These are phyloP conservation scores for Mungos mungo DNA, from an alignment of 2,113 vertebrate genomes.

Conservation along the genomic window DNA sequence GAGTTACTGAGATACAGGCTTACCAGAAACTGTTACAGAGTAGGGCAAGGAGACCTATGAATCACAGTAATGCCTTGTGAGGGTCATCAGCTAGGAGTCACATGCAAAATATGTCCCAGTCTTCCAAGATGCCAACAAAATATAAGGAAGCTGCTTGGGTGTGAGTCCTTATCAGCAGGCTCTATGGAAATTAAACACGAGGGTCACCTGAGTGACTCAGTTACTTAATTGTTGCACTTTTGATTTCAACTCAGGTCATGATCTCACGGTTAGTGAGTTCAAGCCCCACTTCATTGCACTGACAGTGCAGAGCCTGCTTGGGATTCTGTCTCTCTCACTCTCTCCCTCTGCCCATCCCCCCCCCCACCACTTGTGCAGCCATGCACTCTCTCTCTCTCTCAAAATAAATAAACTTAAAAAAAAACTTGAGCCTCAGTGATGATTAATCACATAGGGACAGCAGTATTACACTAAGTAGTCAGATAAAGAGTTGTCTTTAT, in stretches of 20 bases:
- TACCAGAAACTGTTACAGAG: background rate
- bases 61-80: background rate
- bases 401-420: too few relatives aligned
- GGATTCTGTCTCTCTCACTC: too few relatives aligned
- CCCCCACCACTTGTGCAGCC: too few relatives aligned
- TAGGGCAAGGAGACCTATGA: background rate
- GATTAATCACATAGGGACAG: background rate
- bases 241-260: too few relatives aligned
- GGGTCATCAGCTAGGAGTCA: background rate
- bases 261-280: too few relatives aligned
- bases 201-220: too few relatives aligned
- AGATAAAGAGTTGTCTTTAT: background rate
- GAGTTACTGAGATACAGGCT: conserved; percentile 7
- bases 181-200: background rate
- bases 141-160: background rate
- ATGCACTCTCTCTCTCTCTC: too few relatives aligned
- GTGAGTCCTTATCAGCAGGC: background rate
- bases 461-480: background rate
- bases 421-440: background rate
- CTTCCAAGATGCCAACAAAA: background rate
- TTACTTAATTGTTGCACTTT: too few relatives aligned
- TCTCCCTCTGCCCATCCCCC: too few relatives aligned
- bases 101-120: background rate
- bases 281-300: too few relatives aligned
- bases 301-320: too few relatives aligned